phyloP scores from a whole-genome alignment of 30 jellyfish, hydroid and myxozoan genomes.

The Hydractinia echinata region DNA sequence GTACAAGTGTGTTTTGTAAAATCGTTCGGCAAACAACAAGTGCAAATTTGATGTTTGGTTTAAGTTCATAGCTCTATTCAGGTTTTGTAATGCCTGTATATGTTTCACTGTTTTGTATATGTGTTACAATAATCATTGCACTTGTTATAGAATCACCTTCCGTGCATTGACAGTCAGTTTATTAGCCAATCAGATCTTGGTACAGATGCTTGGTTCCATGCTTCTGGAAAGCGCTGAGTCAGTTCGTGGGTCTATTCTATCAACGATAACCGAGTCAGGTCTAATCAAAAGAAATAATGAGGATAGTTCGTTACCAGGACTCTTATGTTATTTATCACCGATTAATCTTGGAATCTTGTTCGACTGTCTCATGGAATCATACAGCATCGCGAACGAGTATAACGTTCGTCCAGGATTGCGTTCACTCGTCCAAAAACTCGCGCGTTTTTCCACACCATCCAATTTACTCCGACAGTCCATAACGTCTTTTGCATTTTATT shows the following conservation, averaged over 20 bases:
- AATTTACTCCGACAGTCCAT: conserved; percentile 89
- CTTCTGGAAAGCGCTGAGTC: conserved; percentile 93
- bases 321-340: conserved; percentile 84
- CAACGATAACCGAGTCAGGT: conserved; percentile 89
- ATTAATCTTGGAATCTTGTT: conserved; percentile 73
- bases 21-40: no score
- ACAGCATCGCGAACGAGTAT: conserved; percentile 81
- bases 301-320: conserved; percentile 91
- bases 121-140: no score
- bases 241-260: conserved; percentile 57
- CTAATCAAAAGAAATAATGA: conserved; percentile 79
- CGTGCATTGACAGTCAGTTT: conserved; percentile 84
- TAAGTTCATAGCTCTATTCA: background rate
- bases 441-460: conserved; percentile 80
- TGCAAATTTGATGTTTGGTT: background rate
- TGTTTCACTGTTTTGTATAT: background rate
- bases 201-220: conserved; percentile 91
- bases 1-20: no score
- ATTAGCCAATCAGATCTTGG: conserved; percentile 82
- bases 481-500: conserved; percentile 83
- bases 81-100: background rate
- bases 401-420: conserved; percentile 92
- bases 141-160: conserved; percentile 64
- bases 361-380: conserved; percentile 82
- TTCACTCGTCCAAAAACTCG: conserved; percentile 75